Conservation (phyloP, 1,140 invertebrate genomes). For the Drosophila saltans region DNA sequence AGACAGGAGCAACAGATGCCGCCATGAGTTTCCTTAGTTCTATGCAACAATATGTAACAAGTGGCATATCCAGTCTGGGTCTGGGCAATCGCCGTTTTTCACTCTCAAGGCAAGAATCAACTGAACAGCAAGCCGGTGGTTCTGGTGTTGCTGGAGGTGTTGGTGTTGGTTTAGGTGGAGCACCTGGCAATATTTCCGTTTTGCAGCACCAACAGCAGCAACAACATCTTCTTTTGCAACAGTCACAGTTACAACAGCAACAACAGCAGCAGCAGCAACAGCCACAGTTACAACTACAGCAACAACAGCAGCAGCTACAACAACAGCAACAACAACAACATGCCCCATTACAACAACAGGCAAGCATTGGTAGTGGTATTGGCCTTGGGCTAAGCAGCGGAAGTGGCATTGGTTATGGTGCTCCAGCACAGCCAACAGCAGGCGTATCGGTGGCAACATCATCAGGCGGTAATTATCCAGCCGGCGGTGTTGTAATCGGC, state of each 20-base stretch:
- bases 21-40: conserved; percentile 93
- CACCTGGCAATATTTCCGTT: conserved; percentile 30
- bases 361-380: conserved; percentile 62
- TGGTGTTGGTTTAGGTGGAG: conserved; percentile 22
- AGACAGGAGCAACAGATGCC: conserved; percentile 62
- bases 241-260: conserved; percentile 32
- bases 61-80: conserved; percentile 90
- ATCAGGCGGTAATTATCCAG: conserved; percentile 63
- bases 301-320: conserved; percentile 38
- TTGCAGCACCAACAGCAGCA: conserved; percentile 18
- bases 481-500: conserved; percentile 75
- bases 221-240: conserved; percentile 1
- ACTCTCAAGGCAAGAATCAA: conserved; percentile 87
- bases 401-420: conserved; percentile 42
- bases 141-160: conserved; percentile 30
- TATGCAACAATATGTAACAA: conserved; percentile 90
- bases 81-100: conserved; percentile 91
- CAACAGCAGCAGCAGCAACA: conserved; percentile 24
- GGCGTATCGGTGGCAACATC: conserved; percentile 35
- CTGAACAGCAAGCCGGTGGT: conserved; percentile 58
- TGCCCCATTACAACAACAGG: conserved; percentile 63
- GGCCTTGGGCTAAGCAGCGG: conserved; percentile 29
- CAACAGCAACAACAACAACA: conserved; percentile 52
- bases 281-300: conserved; percentile 5
- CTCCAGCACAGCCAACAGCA: conserved; percentile 58